Evolutionary conservation across 35 echinoderm and acorn worm species (phyloP), one percentile per base, ranked within the genome.

Genomic region (Heliocidaris erythrogramma): DNA sequence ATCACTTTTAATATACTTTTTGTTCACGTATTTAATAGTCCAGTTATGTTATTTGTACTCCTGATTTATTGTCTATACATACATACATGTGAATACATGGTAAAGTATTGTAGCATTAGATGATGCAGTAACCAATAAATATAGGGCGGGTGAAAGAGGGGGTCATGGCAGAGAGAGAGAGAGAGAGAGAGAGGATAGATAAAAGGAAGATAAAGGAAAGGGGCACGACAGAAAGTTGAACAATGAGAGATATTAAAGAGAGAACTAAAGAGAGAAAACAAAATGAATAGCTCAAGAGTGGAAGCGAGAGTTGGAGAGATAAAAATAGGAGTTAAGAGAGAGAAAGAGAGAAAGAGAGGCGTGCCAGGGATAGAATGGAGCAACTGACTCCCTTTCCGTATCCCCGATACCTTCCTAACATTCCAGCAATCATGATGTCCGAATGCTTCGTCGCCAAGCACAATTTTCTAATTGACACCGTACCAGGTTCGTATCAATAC

Each of bases 341-440:
- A n/a, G 92, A 93, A 7, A 93, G 92, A 93, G 49, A 49, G 92
- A 93, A 1, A 93, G 92, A 93, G 32, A 93, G 92, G 48, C 47
- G 49, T 14, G 69, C 1, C 2, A 84, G 69, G 69, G 35, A 42
- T 42, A 42, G 35, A 42, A 42, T 42, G 35, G 35, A 42, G 35
- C 35, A 42, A 42, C 35, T 42, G 35, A 42, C 35, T 42, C 35
- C 35, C 35, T 42, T 42, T 42, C 35, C 3, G 35, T 42, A 42
- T 0, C 35, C 35, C 35, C 35, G 35, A 42, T 42, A 42, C 35
- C 35, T 42, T 42, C 35, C 35, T 42, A 42, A 42, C 35, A 42
- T 42, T 42, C 35, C 35, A 42, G 3, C 35, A 42, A 78, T 78
- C 65, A 78, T 78, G 35, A 42, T 42, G 35, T 78, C 65, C 27